Percentiles rank a stretch among this genome's conserved stretches.
Conservation (phyloP, 2,888 invertebrate species). For the Apamea sordens region DNA sequence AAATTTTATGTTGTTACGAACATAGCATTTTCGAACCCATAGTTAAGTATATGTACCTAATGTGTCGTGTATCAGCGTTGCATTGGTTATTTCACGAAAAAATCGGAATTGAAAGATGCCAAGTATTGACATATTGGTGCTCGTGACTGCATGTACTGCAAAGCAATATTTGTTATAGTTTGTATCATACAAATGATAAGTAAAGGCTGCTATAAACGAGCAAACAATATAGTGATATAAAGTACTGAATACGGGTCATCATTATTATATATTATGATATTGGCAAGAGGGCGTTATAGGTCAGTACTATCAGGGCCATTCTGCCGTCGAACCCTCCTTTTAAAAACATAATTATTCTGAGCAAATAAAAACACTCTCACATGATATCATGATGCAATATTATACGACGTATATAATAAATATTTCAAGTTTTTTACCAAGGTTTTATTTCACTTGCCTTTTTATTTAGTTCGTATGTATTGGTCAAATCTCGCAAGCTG, state of each 20-base stretch:
- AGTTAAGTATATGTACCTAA: too few species aligned
- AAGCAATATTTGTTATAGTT: slow-evolving; percentile 3
- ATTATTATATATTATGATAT: slow-evolving; percentile 62
- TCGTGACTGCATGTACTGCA: neutral
- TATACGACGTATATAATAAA: slow-evolving; percentile 6
- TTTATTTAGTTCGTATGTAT: neutral
- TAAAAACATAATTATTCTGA: slow-evolving; percentile 33
- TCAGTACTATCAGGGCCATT: slow-evolving; percentile 75
- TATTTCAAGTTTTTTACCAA: neutral
- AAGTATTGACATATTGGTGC: too few species aligned
- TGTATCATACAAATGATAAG: slow-evolving; percentile 19
- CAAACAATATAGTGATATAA: slow-evolving; percentile 50
- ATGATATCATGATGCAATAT: slow-evolving; percentile 72
- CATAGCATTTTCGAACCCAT: too few species aligned
- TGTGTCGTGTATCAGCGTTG: too few species aligned
- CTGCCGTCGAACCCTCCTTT: slow-evolving; percentile 58
- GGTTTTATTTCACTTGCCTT: neutral
- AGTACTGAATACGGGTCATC: slow-evolving; percentile 48
- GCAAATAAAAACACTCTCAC: slow-evolving; percentile 59
- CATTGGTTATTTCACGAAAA: too few species aligned
- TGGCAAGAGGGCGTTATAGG: slow-evolving; percentile 68
- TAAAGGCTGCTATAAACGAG: neutral
- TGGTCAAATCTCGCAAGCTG: neutral
- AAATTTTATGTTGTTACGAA: too few species aligned
- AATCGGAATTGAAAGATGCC: too few species aligned